These are phyloP conservation scores for Tylochromis polylepis DNA, from an alignment of 2,113 vertebrate genomes.

Conservation along the genomic window DNA sequence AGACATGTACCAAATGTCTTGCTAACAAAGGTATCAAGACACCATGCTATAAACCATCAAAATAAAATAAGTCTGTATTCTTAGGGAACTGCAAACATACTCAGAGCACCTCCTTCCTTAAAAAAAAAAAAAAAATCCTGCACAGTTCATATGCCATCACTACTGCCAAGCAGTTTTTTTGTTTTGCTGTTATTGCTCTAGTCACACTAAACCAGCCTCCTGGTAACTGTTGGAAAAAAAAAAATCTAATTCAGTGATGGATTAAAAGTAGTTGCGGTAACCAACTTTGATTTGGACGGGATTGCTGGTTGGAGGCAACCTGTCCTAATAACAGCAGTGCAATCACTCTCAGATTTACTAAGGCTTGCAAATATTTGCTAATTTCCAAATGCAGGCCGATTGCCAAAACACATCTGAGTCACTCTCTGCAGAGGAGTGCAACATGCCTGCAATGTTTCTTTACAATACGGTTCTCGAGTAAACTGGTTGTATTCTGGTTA, in stretches of 20 bases:
- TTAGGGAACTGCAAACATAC: background rate
- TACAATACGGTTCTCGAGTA: background rate
- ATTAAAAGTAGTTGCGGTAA: background rate
- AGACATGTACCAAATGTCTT: background rate
- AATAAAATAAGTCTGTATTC: background rate
- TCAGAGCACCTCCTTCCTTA: background rate
- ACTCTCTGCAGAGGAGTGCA: no score
- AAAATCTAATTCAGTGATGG: background rate
- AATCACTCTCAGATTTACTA: background rate
- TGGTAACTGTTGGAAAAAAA: no score
- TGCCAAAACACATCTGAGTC: background rate
- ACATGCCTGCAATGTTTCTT: background rate
- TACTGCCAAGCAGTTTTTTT: background rate
- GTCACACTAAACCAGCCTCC: background rate
- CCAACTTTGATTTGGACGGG: background rate
- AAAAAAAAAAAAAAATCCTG: background rate
- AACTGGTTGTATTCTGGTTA: background rate
- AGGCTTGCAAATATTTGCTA: background rate
- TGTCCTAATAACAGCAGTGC: background rate
- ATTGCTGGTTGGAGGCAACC: background rate
- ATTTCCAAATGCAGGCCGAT: background rate
- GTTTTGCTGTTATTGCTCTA: background rate
- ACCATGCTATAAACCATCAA: background rate
- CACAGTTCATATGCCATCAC: background rate
- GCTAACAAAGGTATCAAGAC: background rate